Evolutionary conservation across 2,113 vertebrate genomes (phyloP).

Genomic region (Gasterosteus nipponicus): DNA sequence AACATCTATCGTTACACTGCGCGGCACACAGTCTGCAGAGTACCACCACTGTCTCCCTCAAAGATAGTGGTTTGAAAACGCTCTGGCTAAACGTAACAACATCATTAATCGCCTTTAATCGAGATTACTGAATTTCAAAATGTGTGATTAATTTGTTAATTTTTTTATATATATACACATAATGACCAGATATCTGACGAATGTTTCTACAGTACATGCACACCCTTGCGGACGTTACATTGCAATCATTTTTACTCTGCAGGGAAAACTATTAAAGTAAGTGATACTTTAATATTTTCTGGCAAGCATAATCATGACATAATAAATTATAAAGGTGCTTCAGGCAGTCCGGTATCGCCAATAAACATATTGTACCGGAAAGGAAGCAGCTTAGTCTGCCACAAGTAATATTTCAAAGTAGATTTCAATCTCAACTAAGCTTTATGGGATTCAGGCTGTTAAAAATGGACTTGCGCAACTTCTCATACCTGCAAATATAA

Average conservation of each 20-base stretch:
- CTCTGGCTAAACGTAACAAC: too few species aligned
- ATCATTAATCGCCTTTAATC: too few species aligned
- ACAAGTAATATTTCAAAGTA: constrained; percentile 32
- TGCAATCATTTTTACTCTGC: constrained; percentile 30
- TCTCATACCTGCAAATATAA: constrained; percentile 25
- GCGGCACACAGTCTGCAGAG: too few species aligned
- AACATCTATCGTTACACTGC: too few species aligned
- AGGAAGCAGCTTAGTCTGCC: constrained; percentile 35
- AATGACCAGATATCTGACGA: background rate
- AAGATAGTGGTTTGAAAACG: too few species aligned
- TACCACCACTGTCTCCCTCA: too few species aligned
- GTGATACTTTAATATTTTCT: constrained; percentile 54
- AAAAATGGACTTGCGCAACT: constrained; percentile 49
- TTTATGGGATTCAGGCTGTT: constrained; percentile 40
- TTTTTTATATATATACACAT: too few species aligned
- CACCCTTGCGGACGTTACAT: background rate
- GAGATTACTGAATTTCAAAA: too few species aligned
- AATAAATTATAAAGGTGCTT: constrained; percentile 48
- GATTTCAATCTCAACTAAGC: constrained; percentile 36
- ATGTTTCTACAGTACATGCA: background rate
- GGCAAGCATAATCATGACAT: constrained; percentile 49
- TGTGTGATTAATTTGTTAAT: too few species aligned
- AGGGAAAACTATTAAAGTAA: constrained; percentile 38
- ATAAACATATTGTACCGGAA: constrained; percentile 62
- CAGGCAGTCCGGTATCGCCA: constrained; percentile 37